Evolutionary conservation across 2,113 vertebrate species (phyloP), one percentile per base, ranked within the genome.

Genomic region (Caranx ignobilis): DNA sequence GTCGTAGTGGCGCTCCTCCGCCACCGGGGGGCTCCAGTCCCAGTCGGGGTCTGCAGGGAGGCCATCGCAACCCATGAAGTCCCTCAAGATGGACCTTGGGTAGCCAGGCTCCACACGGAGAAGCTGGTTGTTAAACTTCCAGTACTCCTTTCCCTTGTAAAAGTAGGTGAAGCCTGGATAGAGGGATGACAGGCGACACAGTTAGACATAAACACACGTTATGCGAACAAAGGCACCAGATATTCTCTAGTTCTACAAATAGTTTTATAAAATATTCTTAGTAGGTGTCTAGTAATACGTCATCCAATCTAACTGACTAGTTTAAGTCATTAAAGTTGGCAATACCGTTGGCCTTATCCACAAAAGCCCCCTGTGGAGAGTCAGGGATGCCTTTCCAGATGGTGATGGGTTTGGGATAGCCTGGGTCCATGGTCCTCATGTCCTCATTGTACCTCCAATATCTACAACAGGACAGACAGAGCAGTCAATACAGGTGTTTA

Each of bases 371-470:
- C 91, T 99, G 97, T 71, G 98, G 98, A 83, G 98, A 98, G 83
- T 97, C 97, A 70, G 98, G 98, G 87, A 99, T 97, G 70, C 98
- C 98, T 92, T 99, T 99, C 98, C 98, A 99, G 84, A 99, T 94
- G 60, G 96, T 97, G 90, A 99, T 98, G 85, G 97, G 96, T 93
- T 99, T 99, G 41, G 98, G 98, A 90, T 99, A 99, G 69, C 98
- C 98, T 63, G 96, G 96, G 82, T 99, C 98, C 97, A 99, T 99
- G 82, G 96, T 97, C 86, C 97, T 96, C 96, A 97, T 98, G 82
- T 99, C 98, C 95, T 99, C 98, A 84, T 97, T 99, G 72, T 99
- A 99, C 75, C 98, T 94, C 98, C 98, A 99, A 85, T 99, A 99
- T 73, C 98, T 99, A 72, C 55, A 66, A 45, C 41, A 84, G 7